A percentile compares a stretch with the other conserved stretches of the same genome.
phyloP scores from a whole-genome alignment of 2,113 vertebrate species.

The Pedionomus torquatus region DNA sequence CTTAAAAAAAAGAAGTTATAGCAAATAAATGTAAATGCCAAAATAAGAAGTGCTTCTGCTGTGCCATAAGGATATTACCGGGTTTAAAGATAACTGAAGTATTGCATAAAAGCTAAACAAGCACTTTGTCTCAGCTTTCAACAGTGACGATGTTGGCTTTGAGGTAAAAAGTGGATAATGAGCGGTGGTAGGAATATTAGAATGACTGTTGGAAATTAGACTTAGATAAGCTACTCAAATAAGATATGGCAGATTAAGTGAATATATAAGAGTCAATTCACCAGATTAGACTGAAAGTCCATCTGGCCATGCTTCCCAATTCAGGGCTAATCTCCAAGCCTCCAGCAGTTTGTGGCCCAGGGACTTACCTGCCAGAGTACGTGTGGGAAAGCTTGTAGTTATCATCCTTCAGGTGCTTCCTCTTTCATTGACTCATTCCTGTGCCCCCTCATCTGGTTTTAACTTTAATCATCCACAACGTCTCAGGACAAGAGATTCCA shows the following conservation, averaged over 20 bases:
- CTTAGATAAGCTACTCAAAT: background rate
- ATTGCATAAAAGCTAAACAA: background rate
- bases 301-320: background rate
- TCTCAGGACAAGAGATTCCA: background rate
- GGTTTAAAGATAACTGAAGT: background rate
- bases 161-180: background rate
- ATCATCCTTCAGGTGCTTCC: background rate
- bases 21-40: background rate
- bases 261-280: background rate
- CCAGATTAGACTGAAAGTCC: background rate
- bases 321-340: accelerated
- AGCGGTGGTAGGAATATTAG: background rate
- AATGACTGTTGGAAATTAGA: background rate
- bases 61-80: background rate
- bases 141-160: background rate
- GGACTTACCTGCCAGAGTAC: accelerated
- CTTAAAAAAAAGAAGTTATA: background rate
- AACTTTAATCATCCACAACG: background rate
- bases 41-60: background rate
- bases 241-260: background rate
- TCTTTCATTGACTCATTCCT: background rate
- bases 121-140: background rate
- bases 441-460: background rate
- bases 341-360: background rate
- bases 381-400: accelerated